phyloP scores from a whole-genome alignment of 2,797 vertebrate species.

The Micrastur ruficollis region DNA sequence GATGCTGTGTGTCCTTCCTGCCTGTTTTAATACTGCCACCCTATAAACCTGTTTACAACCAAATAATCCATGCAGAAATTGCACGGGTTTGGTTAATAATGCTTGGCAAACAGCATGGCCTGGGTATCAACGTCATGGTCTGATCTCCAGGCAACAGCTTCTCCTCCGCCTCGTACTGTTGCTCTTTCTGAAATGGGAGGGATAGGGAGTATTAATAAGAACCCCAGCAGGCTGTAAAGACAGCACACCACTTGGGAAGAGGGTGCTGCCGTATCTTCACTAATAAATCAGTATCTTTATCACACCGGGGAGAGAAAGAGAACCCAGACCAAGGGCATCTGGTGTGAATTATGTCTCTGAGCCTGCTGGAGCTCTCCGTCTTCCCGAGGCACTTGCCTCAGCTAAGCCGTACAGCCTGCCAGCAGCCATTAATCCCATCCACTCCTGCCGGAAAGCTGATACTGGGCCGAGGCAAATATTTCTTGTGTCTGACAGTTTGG shows the following conservation, averaged over 20 bases:
- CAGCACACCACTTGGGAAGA: not conserved
- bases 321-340: not conserved
- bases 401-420: not conserved
- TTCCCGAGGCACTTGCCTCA: not conserved
- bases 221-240: not conserved
- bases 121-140: not conserved
- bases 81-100: not conserved
- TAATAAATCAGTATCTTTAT: slow-evolving; percentile 17
- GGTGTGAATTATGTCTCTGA: not conserved
- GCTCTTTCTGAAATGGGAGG: not conserved
- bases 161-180: not conserved
- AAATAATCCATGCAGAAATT: not conserved
- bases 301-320: not conserved
- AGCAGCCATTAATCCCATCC: not conserved
- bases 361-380: not conserved
- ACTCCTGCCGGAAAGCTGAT: not conserved
- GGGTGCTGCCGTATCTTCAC: not conserved
- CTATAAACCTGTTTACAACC: not conserved
- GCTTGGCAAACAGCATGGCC: not conserved
- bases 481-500: not conserved
- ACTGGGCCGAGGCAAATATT: not conserved
- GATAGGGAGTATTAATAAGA: not conserved
- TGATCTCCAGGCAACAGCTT: not conserved
- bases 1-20: not conserved
- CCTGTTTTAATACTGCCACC: not conserved